Conservation (phyloP, 2,888 invertebrate species). For the Ellobium chinense region DNA sequence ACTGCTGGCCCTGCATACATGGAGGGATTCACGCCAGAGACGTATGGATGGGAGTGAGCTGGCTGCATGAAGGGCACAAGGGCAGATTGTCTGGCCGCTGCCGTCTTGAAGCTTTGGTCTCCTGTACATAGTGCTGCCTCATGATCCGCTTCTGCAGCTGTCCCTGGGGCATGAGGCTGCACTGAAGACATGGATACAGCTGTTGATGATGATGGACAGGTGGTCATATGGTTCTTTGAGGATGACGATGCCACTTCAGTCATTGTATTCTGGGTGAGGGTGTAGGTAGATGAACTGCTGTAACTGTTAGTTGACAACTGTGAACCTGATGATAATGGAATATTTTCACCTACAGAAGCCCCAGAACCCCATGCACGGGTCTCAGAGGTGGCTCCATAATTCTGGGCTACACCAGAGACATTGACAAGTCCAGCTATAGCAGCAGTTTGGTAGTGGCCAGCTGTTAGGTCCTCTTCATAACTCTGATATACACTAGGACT, state of each 20-base stretch:
- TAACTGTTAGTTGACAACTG: background rate
- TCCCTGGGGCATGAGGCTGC: background rate
- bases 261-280: constrained; percentile 12
- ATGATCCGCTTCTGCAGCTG: constrained; percentile 5
- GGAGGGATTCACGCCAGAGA: constrained; percentile 20
- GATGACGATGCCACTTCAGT: background rate
- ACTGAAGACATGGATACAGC: background rate
- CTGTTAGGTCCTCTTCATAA: constrained; percentile 20
- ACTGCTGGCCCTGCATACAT: constrained; percentile 34
- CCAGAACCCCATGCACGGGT: background rate
- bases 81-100: constrained; percentile 26
- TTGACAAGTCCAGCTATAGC: background rate
- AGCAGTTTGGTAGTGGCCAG: constrained; percentile 2
- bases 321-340: background rate
- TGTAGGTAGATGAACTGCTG: background rate
- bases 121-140: constrained; percentile 35
- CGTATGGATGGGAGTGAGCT: constrained; percentile 4
- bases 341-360: background rate
- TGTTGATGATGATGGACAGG: background rate
- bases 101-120: constrained; percentile 34
- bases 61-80: constrained; percentile 3
- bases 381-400: background rate
- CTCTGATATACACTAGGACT: constrained; percentile 27
- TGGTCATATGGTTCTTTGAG: background rate
- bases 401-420: background rate